These are phyloP conservation scores for Porites lobata DNA, from an alignment of 92 coral and sea anemone genomes.

Conservation along the genomic window DNA sequence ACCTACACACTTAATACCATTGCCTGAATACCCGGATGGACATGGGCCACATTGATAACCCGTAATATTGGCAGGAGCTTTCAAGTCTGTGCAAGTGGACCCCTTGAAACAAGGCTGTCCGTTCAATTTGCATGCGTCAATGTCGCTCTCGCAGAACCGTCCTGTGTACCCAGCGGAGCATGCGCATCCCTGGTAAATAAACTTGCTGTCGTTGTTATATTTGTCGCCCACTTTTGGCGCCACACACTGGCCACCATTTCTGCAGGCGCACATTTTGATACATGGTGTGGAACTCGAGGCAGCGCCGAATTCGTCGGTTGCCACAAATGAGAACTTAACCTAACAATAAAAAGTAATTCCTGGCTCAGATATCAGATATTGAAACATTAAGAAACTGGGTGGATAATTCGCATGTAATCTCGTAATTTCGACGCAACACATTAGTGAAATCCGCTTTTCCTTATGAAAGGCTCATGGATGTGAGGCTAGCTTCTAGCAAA, in stretches of 20 bases:
- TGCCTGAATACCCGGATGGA: slow-evolving; percentile 79
- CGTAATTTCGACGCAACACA: too few species aligned
- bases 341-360: slow-evolving; percentile 10
- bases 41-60: slow-evolving; percentile 78
- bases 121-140: slow-evolving; percentile 71
- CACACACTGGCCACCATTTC: slow-evolving; percentile 72
- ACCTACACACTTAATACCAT: slow-evolving; percentile 81
- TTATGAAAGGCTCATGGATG: too few species aligned
- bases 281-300: slow-evolving; percentile 63
- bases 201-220: slow-evolving; percentile 40
- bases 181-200: slow-evolving; percentile 69
- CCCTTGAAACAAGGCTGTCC: slow-evolving; percentile 84
- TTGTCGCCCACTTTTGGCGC: slow-evolving; percentile 48
- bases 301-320: slow-evolving; percentile 69
- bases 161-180: slow-evolving; percentile 82
- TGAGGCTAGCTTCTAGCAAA: too few species aligned
- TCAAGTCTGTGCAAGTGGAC: slow-evolving; percentile 72
- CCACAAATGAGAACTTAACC: slow-evolving; percentile 75
- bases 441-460: too few species aligned
- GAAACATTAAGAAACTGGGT: neutral
- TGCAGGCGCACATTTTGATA: slow-evolving; percentile 78
- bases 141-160: slow-evolving; percentile 74
- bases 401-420: too few species aligned
- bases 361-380: neutral
- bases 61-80: slow-evolving; percentile 55